Percentiles rank a stretch among this genome's conserved stretches.
Conservation (phyloP, 2,888 invertebrate species). For the Griposia aprilina region DNA sequence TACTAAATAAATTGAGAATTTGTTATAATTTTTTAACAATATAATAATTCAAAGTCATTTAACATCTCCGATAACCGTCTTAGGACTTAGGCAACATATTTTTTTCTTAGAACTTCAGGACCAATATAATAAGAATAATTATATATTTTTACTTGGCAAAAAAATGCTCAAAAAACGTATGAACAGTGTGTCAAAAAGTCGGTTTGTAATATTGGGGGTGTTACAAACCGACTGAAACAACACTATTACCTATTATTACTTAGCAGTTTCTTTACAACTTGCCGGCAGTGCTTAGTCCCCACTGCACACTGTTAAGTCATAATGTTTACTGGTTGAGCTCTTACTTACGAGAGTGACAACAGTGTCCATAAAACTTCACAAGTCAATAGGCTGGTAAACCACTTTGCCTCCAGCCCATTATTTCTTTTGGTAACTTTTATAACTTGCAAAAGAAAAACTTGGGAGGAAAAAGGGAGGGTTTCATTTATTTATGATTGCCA, state of each 20-base stretch:
- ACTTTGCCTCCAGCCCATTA: conserved; percentile 6
- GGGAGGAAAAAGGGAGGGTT: conserved; percentile 17
- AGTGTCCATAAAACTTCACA: conserved; percentile 39
- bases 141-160: no score
- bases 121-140: no score
- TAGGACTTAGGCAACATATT: no score
- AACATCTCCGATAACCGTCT: no score
- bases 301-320: conserved; percentile 11
- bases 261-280: not conserved
- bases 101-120: no score
- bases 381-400: conserved; percentile 23
- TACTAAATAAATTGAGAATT: no score
- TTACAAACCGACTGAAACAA: not conserved
- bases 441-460: conserved; percentile 39
- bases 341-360: conserved; percentile 31
- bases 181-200: no score
- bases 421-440: conserved; percentile 36
- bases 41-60: no score
- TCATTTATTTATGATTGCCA: conserved; percentile 34
- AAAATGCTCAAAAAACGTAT: no score
- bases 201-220: no score
- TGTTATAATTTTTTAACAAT: no score
- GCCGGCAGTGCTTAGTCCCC: not conserved
- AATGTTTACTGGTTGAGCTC: conserved; percentile 3
- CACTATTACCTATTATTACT: not conserved